Evolutionary conservation across 2,888 invertebrate genomes (phyloP).

Genomic region (Actias luna): DNA sequence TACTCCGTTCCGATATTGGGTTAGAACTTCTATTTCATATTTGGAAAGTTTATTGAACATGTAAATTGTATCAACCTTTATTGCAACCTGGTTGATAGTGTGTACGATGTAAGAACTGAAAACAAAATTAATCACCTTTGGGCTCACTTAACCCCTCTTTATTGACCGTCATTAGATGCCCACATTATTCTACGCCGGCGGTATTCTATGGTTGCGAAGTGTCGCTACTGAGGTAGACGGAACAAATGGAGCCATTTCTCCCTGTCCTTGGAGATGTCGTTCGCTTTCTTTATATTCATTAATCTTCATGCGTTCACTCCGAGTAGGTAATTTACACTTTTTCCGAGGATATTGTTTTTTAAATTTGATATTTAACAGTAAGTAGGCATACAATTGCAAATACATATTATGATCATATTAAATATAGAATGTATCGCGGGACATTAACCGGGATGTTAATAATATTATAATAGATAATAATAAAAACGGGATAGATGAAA

Average conservation of each 20-base stretch:
- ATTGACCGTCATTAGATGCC: not conserved
- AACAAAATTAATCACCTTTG: not conserved
- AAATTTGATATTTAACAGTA: not conserved
- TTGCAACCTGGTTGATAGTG: not conserved
- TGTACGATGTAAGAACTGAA: not conserved
- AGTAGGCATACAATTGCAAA: not conserved
- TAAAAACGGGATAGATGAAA: no score
- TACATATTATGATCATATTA: not conserved
- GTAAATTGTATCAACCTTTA: not conserved
- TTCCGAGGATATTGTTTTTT: not conserved
- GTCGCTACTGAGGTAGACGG: constrained; percentile 4
- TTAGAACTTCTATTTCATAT: not conserved
- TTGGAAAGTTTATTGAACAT: not conserved
- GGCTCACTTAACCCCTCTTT: not conserved
- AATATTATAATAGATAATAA: no score
- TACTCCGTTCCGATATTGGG: not conserved
- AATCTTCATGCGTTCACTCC: constrained; percentile 1
- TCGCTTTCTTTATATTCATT: constrained; percentile 1
- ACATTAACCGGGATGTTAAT: no score
- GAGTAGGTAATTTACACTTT: not conserved
- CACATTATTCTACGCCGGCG: not conserved
- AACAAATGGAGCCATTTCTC: constrained; percentile 1
- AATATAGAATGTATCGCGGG: not conserved
- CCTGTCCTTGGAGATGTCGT: constrained; percentile 1
- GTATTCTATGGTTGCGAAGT: not conserved